Evolutionary conservation across 92 coral and sea anemone species (phyloP).

Genomic region (Umimayanthus chanpuru): DNA sequence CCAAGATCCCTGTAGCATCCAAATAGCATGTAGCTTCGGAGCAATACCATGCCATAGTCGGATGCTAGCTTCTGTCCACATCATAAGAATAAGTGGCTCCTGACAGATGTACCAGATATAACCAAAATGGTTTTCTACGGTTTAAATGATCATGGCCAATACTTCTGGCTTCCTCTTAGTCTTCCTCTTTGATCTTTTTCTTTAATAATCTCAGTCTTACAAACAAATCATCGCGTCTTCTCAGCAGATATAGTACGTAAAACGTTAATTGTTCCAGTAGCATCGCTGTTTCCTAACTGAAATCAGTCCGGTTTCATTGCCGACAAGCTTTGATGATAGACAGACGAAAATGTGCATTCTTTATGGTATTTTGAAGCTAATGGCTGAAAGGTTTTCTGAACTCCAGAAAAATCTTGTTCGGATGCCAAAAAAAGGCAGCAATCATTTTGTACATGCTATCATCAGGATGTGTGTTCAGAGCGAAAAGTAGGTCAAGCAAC

Average conservation of each 20-base stretch:
- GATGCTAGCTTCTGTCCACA: not conserved
- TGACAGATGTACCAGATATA: not conserved
- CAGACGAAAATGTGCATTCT: not conserved
- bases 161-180: not conserved
- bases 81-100: not conserved
- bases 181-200: not conserved
- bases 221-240: not conserved
- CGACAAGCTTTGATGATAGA: not conserved
- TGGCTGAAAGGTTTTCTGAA: not conserved
- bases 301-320: not conserved
- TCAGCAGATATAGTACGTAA: not conserved
- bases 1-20: not conserved
- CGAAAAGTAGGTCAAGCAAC: slow-evolving; percentile 15
- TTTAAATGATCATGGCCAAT: not conserved
- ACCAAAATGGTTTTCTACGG: not conserved
- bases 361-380: not conserved
- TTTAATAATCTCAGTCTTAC: not conserved
- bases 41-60: not conserved
- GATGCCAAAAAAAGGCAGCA: slow-evolving; percentile 27
- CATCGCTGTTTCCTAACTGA: not conserved
- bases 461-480: slow-evolving; percentile 1
- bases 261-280: not conserved
- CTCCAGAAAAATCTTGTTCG: slow-evolving; percentile 15
- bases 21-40: not conserved
- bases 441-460: not conserved